Evolutionary conservation across 2,113 vertebrate species (phyloP).

Genomic region (Haemorhous mexicanus): DNA sequence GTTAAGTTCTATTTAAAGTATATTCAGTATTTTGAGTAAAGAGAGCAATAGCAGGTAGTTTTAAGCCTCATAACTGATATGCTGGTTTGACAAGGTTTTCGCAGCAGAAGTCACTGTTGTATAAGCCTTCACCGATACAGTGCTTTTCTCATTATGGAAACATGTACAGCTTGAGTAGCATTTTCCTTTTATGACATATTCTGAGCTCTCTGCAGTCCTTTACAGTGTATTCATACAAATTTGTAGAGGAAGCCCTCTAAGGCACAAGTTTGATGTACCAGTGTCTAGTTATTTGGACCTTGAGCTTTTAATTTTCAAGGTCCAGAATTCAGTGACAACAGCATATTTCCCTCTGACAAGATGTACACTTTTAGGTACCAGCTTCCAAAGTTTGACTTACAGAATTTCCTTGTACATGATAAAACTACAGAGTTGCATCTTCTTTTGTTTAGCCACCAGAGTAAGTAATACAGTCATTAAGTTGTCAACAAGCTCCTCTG

Average conservation of each 20-base stretch:
- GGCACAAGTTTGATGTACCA: not conserved
- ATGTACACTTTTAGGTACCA: not conserved
- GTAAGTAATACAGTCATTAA: not conserved
- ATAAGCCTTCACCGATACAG: not conserved
- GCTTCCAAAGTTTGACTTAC: not conserved
- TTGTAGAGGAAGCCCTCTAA: not conserved
- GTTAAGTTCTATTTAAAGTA: not conserved
- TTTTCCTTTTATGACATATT: not conserved
- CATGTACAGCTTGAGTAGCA: not conserved
- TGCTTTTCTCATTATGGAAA: not conserved
- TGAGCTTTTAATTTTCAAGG: not conserved
- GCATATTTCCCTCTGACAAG: not conserved
- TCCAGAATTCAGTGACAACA: not conserved
- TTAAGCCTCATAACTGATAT: not conserved
- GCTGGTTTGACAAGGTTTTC: not conserved
- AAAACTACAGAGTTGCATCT: not conserved
- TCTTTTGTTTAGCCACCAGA: not conserved
- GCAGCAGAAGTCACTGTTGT: conserved; percentile 49
- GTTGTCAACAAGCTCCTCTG: not conserved
- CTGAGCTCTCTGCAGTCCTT: not conserved
- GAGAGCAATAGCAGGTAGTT: not conserved
- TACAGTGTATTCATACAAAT: not conserved
- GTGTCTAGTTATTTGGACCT: not conserved
- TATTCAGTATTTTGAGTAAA: not conserved
- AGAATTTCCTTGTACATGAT: not conserved